A percentile compares a stretch with the other conserved stretches of the same genome.
Evolutionary conservation across 2,113 vertebrate genomes (phyloP).

Genomic region (Macroglossus sobrinus): DNA sequence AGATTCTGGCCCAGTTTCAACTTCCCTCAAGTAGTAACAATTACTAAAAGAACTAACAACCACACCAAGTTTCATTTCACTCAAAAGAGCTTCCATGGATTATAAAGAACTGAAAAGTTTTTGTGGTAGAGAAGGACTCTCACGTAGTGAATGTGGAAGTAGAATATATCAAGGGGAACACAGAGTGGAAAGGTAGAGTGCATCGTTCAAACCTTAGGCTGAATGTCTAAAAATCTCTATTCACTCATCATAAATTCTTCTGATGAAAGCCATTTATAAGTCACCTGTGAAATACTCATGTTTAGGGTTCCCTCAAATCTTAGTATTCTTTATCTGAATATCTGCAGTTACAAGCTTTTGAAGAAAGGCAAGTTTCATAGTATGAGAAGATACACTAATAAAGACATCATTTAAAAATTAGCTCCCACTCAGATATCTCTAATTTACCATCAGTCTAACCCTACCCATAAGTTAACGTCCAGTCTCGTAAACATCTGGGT

Average conservation of each 20-base stretch:
- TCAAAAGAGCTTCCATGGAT: not conserved
- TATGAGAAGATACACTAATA: not conserved
- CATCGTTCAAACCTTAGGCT: not conserved
- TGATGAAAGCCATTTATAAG: not conserved
- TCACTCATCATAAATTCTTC: not conserved
- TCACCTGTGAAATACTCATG: not conserved
- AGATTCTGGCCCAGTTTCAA: not conserved
- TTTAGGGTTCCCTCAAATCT: not conserved
- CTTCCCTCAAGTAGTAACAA: not conserved
- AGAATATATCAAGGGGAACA: not conserved
- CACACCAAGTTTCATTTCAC: not conserved
- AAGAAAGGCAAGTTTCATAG: not conserved
- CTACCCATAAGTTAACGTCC: not conserved
- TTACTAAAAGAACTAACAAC: conserved; percentile 18
- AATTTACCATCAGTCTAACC: not conserved
- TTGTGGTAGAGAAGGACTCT: not conserved
- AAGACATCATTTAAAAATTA: not conserved
- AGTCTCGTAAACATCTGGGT: not conserved
- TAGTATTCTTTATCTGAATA: not conserved
- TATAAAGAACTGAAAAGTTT: not conserved
- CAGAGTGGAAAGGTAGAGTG: not conserved
- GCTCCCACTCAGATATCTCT: not conserved
- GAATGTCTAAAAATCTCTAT: not conserved
- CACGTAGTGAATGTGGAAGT: not conserved
- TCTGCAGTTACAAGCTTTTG: not conserved